Percentiles rank a stretch among this genome's conserved stretches.
Conservation (phyloP, 2,797 vertebrate genomes). For the Xiphorhynchus erythropygius region DNA sequence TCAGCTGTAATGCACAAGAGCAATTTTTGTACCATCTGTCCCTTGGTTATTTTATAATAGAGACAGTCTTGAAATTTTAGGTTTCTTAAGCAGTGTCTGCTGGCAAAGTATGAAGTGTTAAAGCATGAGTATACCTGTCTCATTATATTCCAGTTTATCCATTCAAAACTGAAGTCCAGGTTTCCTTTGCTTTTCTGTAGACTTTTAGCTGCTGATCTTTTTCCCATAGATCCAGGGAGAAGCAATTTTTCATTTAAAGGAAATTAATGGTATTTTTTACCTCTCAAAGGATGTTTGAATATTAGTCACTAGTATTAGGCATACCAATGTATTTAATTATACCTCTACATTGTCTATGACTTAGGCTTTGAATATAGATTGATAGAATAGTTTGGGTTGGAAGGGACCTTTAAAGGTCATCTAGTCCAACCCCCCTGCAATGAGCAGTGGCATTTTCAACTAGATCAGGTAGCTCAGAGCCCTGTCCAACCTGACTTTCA, state of each 20-base stretch:
- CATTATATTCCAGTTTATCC: background rate
- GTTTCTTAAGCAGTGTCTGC: background rate
- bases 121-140: background rate
- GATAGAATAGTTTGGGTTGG: background rate
- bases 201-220: background rate
- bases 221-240: background rate
- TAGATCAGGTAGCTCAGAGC: background rate
- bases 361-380: background rate
- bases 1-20: background rate
- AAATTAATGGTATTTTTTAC: background rate
- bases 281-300: background rate
- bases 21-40: background rate
- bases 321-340: background rate
- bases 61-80: background rate
- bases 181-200: background rate
- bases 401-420: background rate
- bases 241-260: background rate
- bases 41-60: background rate
- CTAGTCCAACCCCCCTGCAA: background rate
- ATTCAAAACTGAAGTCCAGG: background rate
- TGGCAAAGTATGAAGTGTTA: background rate
- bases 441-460: background rate
- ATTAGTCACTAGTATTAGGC: background rate
- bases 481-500: background rate
- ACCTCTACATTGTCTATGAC: background rate